Percentiles rank a stretch among this genome's conserved stretches.
Evolutionary conservation across 2,888 invertebrate species (phyloP).

Genomic region (Acleris cristana): DNA sequence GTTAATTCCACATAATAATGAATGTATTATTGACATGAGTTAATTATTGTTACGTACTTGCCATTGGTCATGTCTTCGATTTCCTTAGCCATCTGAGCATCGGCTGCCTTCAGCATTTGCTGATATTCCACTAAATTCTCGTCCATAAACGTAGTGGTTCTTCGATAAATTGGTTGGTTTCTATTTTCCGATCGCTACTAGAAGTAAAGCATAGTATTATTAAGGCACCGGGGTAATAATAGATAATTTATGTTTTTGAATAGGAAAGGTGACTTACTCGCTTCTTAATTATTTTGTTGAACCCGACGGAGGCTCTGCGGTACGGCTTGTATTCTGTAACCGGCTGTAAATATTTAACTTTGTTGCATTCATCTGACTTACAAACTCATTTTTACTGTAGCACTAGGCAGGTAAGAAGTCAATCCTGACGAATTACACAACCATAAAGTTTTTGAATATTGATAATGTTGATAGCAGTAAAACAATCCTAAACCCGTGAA

Average conservation of each 20-base stretch:
- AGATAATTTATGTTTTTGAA: not conserved
- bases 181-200: conserved; percentile 80
- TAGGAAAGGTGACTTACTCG: conserved; percentile 41
- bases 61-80: conserved; percentile 93
- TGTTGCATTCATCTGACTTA: not conserved
- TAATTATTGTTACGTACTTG: conserved; percentile 72
- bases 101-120: conserved; percentile 86
- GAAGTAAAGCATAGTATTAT: conserved; percentile 54
- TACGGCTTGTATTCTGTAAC: conserved; percentile 71
- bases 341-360: conserved; percentile 54
- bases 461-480: no score
- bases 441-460: no score
- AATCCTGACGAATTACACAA: no score
- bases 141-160: conserved; percentile 87
- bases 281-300: conserved; percentile 72
- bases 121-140: conserved; percentile 86
- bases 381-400: not conserved
- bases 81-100: conserved; percentile 91
- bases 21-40: not conserved
- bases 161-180: conserved; percentile 63
- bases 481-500: no score
- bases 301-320: conserved; percentile 74
- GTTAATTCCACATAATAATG: not conserved
- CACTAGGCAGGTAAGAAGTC: not conserved
- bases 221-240: not conserved